phyloP scores from a whole-genome alignment of 2,113 vertebrate species.

The Esox niger region DNA sequence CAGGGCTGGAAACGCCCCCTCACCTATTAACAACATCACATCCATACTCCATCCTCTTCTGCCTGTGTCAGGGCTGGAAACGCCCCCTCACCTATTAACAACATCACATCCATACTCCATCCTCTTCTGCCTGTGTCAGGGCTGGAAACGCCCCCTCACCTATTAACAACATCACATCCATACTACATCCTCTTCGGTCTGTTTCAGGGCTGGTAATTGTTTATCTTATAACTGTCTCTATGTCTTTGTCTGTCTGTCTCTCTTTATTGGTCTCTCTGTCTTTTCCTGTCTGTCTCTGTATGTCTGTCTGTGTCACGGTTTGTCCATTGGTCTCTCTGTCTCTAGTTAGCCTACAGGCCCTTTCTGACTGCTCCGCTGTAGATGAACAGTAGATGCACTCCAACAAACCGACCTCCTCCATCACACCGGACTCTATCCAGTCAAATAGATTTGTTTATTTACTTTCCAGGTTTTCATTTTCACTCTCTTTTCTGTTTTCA shows the following conservation, averaged over 20 bases:
- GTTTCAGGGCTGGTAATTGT: too few species aligned
- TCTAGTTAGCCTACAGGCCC: constrained; percentile 54
- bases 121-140: too few species aligned
- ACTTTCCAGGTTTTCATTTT: constrained; percentile 59
- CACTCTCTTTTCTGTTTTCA: constrained; percentile 58
- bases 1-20: too few species aligned
- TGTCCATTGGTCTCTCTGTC: constrained; percentile 21
- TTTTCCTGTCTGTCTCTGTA: neutral
- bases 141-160: too few species aligned
- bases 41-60: too few species aligned
- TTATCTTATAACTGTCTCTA: too few species aligned
- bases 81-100: too few species aligned
- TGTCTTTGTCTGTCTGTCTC: constrained; percentile 9
- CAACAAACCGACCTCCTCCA: constrained; percentile 54
- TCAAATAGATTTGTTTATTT: constrained; percentile 61
- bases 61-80: too few species aligned
- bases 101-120: too few species aligned
- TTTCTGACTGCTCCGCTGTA: constrained; percentile 53
- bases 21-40: too few species aligned
- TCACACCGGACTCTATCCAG: neutral
- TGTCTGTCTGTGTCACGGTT: neutral
- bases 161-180: too few species aligned
- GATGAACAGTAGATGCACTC: constrained; percentile 58
- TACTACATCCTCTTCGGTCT: too few species aligned
- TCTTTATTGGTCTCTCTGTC: constrained; percentile 10